These are phyloP conservation scores for Pseudonaja textilis DNA, from an alignment of 2,113 vertebrate genomes.

Conservation along the genomic window DNA sequence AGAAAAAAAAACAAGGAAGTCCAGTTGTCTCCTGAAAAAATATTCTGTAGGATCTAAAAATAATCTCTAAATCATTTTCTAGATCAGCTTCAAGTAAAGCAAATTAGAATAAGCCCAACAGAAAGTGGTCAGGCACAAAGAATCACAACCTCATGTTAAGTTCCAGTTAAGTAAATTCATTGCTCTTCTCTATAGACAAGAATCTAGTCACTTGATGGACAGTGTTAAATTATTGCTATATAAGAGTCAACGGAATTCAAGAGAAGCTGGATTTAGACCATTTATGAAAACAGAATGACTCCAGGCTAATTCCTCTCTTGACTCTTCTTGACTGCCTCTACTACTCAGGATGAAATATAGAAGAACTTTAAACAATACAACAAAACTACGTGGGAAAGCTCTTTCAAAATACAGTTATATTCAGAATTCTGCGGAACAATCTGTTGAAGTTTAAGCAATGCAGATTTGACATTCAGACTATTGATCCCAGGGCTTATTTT, in stretches of 20 bases:
- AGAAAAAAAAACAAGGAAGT: too few relatives aligned
- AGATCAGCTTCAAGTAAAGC: not conserved
- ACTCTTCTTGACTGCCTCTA: not conserved
- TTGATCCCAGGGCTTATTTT: conserved; percentile 57
- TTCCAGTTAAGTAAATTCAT: too few relatives aligned
- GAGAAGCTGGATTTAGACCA: not conserved
- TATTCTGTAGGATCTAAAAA: not conserved
- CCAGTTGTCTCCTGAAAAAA: too few relatives aligned
- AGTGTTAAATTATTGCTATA: too few relatives aligned
- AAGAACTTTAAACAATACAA: conserved; percentile 36
- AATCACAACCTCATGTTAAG: too few relatives aligned
- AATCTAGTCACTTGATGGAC: too few relatives aligned
- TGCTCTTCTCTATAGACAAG: too few relatives aligned
- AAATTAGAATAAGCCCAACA: not conserved
- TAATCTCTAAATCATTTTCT: not conserved
- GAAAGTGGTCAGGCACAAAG: not conserved
- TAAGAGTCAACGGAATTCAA: too few relatives aligned
- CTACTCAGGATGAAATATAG: conserved; percentile 45
- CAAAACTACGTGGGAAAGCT: conserved; percentile 30
- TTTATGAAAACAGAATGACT: not conserved
- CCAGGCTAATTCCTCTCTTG: not conserved
- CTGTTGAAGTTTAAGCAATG: conserved; percentile 42
- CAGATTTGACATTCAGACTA: conserved; percentile 50
- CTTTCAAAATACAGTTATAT: conserved; percentile 48
- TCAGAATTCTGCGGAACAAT: conserved; percentile 26